Evolutionary conservation across 2,797 vertebrate species (phyloP).

Genomic region (Rhinatrema bivittatum): DNA sequence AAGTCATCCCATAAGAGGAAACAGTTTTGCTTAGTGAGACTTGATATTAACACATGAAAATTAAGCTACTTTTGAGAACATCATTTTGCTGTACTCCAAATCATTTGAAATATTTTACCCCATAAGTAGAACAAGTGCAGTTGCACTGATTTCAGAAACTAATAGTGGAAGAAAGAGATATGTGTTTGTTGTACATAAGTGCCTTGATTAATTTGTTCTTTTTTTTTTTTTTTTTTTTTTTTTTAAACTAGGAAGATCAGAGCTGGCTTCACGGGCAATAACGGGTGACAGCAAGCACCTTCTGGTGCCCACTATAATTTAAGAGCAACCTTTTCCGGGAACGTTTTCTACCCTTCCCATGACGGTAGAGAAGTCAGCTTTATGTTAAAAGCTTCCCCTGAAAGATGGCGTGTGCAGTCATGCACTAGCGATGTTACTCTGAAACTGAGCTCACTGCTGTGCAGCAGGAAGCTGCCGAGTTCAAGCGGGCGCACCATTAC

Average conservation of each 20-base stretch:
- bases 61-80: too few relatives aligned
- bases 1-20: neutral
- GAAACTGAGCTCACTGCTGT: conserved; percentile 17
- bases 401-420: conserved; percentile 27
- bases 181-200: too few relatives aligned
- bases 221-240: too few relatives aligned
- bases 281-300: neutral
- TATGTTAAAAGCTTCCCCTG: conserved; percentile 27
- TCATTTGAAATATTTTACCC: conserved; percentile 1
- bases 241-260: conserved; percentile 3
- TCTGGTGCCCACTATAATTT: neutral
- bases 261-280: conserved; percentile 13
- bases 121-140: neutral
- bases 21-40: neutral
- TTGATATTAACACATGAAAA: neutral
- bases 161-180: neutral
- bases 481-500: conserved; percentile 12
- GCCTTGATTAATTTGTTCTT: conserved; percentile 11
- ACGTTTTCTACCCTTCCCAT: conserved; percentile 21
- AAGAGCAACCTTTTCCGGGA: neutral
- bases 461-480: conserved; percentile 21
- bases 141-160: conserved; percentile 10
- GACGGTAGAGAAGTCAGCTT: conserved; percentile 28
- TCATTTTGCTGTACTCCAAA: neutral
- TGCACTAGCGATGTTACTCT: conserved; percentile 9